Evolutionary conservation across 2,888 invertebrate species (phyloP), one percentile per base, ranked within the genome.

Genomic region (Proisotoma minuta): DNA sequence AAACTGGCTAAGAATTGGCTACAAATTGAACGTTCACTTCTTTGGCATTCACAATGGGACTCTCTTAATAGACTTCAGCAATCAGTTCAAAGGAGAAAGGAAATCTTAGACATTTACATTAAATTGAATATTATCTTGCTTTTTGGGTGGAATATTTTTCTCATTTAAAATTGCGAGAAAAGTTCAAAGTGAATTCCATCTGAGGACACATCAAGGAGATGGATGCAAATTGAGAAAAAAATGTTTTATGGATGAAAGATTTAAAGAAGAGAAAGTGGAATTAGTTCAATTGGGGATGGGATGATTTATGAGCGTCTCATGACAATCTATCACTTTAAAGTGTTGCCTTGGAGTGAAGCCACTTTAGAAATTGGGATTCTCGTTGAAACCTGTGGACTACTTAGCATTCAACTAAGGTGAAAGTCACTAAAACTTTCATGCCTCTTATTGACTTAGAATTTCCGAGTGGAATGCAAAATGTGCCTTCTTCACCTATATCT

Each of bases 351-450:
- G n/a, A n/a, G n/a, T n/a, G n/a, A n/a, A n/a, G n/a, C n/a, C 43
- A 43, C 5, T 43, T n/a, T 43, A n/a, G n/a, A n/a, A n/a, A n/a
- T n/a, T n/a, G n/a, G n/a, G n/a, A n/a, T n/a, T n/a, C 43, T 43
- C 43, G 5, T 43, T 43, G 43, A 43, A n/a, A 43, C 43, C 43
- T 43, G 43, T 43, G 43, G 43, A 43, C 43, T 43, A n/a, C 18
- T 43, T 43, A 43, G 20, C 34, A 43, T 43, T 43, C 43, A 20
- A 43, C 15, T 18, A n/a, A 43, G 43, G 43, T 43, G 22, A 54
- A 54, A 54, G 53, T 54, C 53, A 54, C 53, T 54, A 54, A 54
- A 54, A 54, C 34, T 39, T 54, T 39, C 53, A 54, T 18, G 39
- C 22, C 22, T 34, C 29, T 29, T 54, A 54, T 54, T 54, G 53